A percentile compares a stretch with the other conserved stretches of the same genome.
Conservation (phyloP, 2,888 invertebrate species). For the Metacarcinus magister region DNA sequence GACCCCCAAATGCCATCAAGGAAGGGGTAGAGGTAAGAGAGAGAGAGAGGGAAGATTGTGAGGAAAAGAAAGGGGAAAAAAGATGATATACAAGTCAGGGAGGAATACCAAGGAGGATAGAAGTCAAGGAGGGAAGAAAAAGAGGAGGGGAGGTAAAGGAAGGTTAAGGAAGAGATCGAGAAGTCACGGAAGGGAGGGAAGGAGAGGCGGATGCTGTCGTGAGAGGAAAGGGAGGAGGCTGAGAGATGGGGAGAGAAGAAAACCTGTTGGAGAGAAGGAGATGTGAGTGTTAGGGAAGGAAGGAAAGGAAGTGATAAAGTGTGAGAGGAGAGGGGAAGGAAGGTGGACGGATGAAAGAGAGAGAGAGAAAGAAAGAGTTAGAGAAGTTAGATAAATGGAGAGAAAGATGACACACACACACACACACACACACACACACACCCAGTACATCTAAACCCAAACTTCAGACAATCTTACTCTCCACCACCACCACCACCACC, state of each 20-base stretch:
- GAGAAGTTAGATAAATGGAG: background rate
- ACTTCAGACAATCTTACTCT: background rate
- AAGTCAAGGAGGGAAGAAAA: no score
- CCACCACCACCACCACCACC: background rate
- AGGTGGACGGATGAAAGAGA: background rate
- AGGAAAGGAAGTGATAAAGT: background rate
- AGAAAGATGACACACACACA: background rate
- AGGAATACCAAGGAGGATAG: no score
- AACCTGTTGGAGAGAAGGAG: background rate
- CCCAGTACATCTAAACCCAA: background rate
- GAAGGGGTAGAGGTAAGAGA: no score
- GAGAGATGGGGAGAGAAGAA: background rate
- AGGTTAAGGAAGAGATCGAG: background rate
- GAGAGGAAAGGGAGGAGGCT: background rate
- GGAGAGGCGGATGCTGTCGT: background rate
- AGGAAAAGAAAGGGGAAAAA: no score
- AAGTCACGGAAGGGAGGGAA: background rate
- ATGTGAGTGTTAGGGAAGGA: background rate
- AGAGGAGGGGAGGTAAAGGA: background rate
- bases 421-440: no score
- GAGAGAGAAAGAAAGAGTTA: background rate
- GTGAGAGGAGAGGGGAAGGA: background rate
- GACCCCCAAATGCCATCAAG: no score
- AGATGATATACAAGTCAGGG: no score
- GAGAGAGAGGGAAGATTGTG: no score